Evolutionary conservation across 2,888 invertebrate species (phyloP).

Genomic region (Horisme vitalbata): DNA sequence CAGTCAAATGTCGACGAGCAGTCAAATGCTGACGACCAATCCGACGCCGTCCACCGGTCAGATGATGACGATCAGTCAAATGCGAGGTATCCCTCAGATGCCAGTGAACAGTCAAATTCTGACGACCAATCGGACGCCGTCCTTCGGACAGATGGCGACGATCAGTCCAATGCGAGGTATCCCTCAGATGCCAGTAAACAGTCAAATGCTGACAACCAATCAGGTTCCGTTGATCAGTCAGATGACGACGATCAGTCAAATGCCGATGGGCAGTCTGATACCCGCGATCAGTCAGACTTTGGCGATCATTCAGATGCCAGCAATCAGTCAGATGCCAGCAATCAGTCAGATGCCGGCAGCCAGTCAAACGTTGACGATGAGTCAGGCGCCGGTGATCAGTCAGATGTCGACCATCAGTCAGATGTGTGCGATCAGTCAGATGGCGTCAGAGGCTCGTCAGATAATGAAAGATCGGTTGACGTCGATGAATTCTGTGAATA

Average conservation of each 20-base stretch:
- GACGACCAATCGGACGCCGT: no score
- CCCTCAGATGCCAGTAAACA: no score
- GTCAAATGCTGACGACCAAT: neutral
- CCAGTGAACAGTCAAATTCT: no score
- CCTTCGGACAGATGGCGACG: no score
- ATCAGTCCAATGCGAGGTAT: no score
- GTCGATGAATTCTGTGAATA: neutral
- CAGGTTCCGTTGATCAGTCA: no score
- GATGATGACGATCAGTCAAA: neutral
- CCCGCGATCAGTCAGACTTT: no score
- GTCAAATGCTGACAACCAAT: no score
- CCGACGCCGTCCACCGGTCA: no score
- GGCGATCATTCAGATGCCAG: neutral
- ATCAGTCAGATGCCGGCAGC: neutral
- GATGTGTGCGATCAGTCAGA: neutral
- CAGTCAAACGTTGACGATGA: neutral
- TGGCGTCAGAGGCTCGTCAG: neutral
- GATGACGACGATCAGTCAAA: no score
- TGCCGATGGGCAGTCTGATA: no score
- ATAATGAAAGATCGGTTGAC: neutral
- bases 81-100: neutral
- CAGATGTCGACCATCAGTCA: neutral
- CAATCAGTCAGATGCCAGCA: neutral
- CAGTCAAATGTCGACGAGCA: neutral
- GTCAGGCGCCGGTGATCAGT: neutral